Percentiles rank a stretch among this genome's conserved stretches.
phyloP scores from a whole-genome alignment of 2,888 invertebrate genomes.

The Ectemnius continuus region DNA sequence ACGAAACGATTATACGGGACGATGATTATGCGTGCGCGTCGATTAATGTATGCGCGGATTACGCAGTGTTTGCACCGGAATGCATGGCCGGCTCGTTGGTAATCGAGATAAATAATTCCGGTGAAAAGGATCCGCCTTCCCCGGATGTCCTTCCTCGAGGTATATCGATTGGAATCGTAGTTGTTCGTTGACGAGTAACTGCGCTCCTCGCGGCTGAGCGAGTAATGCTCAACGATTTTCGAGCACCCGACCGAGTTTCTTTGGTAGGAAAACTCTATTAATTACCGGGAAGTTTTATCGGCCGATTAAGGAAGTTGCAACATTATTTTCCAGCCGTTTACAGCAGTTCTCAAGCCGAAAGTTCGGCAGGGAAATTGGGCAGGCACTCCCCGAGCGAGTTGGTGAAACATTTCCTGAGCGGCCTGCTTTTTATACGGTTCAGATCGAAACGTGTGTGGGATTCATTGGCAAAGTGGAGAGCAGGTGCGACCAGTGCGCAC shows the following conservation, averaged over 20 bases:
- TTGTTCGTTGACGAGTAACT: constrained; percentile 55
- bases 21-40: constrained; percentile 33
- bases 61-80: constrained; percentile 30
- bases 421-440: neutral
- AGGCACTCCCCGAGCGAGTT: neutral
- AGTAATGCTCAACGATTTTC: too few species aligned
- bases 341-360: constrained; percentile 19
- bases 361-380: constrained; percentile 34
- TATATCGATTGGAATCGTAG: neutral
- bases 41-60: constrained; percentile 45
- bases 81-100: neutral
- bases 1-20: constrained; percentile 37
- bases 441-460: constrained; percentile 4
- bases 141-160: too few species aligned
- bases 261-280: constrained; percentile 43
- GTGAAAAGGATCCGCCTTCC: too few species aligned
- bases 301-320: constrained; percentile 46
- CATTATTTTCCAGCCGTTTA: constrained; percentile 39
- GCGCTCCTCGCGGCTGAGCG: constrained; percentile 5
- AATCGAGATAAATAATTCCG: too few species aligned
- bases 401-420: neutral
- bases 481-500: neutral
- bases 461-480: neutral
- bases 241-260: constrained; percentile 19
- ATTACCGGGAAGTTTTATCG: constrained; percentile 43